Evolutionary conservation across 2,888 invertebrate genomes (phyloP), one percentile per base, ranked within the genome.

Genomic region (Tenthredo mesomela): DNA sequence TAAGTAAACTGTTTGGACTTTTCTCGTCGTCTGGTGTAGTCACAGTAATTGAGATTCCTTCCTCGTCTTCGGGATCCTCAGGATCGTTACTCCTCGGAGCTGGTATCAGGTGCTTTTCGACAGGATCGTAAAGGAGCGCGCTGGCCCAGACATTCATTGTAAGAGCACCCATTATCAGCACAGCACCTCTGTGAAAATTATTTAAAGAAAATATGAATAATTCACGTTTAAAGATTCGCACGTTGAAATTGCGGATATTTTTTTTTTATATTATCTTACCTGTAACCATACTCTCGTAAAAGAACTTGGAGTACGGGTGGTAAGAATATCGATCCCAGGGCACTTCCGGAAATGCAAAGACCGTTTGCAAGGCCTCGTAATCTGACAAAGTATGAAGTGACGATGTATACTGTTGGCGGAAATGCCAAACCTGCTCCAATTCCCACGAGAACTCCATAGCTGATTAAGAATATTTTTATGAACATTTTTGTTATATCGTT

Each of bases 331-430:
- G 97, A 97, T 18, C 98, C 98, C 87, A 98, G 95, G 0, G 98
- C 97, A 88, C 97, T 97, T 21, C 98, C 98, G 0, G 97, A 97
- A 94, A 98, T 97, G 89, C 98, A 98, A 33, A 98, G 95, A 0
- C 98, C 98, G 93, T 98, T 98, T 70, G 98, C 98, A 18, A 98
- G 94, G 0, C 98, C 98, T 71, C 97, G 94, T 12, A 96, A 93
- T 75, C 96, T 95, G 67, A 97, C 96, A 93, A 98, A 98, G 93
- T 98, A 98, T 85, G 97, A 97, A 82, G 97, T 97, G 87, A 98
- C 97, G 88, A 98, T 97, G 93, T 98, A 97, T 54, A 98, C 97
- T 0, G 98, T 98, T 2, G 98, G 97, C 0, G 98, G 98, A 94
- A 98, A 98, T 0, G 97, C 96, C 10, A 98, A 93, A 0, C 98